These are phyloP conservation scores for Micromesistius poutassou DNA, from an alignment of 2,797 vertebrate species.

Conservation along the genomic window DNA sequence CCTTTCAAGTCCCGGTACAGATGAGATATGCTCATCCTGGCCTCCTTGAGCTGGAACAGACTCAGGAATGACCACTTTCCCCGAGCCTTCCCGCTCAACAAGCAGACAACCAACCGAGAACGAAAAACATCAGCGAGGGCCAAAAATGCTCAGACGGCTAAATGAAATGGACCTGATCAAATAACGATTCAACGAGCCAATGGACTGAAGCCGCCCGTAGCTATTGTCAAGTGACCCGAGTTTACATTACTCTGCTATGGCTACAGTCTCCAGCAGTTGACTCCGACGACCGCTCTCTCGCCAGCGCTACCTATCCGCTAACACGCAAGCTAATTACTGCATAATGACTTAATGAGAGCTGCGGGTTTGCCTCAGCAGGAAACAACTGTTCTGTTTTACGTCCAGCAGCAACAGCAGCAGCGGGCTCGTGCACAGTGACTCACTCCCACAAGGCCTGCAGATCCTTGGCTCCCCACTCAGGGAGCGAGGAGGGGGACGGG, in stretches of 20 bases:
- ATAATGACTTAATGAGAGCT: constrained; percentile 71
- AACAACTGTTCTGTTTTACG: constrained; percentile 68
- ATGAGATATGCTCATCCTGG: neutral
- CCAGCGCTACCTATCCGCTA: constrained; percentile 58
- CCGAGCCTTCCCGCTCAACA: neutral
- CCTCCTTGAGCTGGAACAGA: constrained; percentile 21
- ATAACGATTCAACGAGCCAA: constrained; percentile 29
- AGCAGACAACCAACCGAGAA: neutral
- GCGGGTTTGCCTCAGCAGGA: constrained; percentile 72
- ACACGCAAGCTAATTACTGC: constrained; percentile 63
- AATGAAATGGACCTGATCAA: constrained; percentile 39
- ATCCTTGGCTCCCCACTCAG: constrained; percentile 33
- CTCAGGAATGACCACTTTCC: constrained; percentile 13
- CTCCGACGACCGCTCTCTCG: constrained; percentile 24
- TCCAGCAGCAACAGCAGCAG: constrained; percentile 63
- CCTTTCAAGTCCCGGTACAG: neutral
- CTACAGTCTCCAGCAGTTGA: constrained; percentile 21
- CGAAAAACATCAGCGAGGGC: neutral
- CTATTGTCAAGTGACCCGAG: constrained; percentile 23
- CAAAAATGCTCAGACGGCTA: constrained; percentile 3
- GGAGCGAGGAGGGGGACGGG: constrained; percentile 27
- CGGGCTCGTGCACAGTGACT: constrained; percentile 64
- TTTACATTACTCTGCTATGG: constrained; percentile 29
- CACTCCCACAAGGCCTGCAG: constrained; percentile 48
- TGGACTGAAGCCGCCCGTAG: neutral